phyloP scores from a whole-genome alignment of 1,140 invertebrate species.

The Pseudobourletiella spinata region DNA sequence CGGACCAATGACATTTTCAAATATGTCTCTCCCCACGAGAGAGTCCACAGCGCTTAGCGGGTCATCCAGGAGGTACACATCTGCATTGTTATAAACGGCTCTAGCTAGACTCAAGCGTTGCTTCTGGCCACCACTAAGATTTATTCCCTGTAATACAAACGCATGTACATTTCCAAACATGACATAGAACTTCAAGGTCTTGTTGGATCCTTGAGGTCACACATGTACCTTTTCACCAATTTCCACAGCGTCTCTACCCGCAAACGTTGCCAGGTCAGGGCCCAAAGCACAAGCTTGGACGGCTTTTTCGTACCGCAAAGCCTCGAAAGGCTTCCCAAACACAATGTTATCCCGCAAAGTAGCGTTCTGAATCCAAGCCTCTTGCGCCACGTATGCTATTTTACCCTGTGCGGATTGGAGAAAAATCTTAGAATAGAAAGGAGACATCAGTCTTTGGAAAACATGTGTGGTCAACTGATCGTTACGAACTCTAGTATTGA shows the following conservation, averaged over 20 bases:
- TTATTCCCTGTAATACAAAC: constrained; percentile 43
- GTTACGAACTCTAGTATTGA: constrained; percentile 36
- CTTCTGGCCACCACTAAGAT: constrained; percentile 56
- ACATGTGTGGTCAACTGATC: background rate
- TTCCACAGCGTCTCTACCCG: constrained; percentile 53
- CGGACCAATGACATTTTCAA: constrained; percentile 42
- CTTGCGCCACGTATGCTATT: constrained; percentile 47
- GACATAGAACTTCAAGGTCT: background rate
- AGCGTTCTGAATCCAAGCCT: constrained; percentile 49
- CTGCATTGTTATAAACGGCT: constrained; percentile 40
- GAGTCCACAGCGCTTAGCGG: constrained; percentile 52
- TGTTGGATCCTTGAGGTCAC: background rate
- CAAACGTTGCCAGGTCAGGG: constrained; percentile 49
- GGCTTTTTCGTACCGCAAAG: constrained; percentile 43
- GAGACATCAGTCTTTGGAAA: background rate
- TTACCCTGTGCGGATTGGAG: constrained; percentile 36
- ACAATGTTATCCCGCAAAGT: constrained; percentile 50
- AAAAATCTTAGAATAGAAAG: background rate
- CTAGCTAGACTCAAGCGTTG: constrained; percentile 50
- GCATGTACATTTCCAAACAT: constrained; percentile 15
- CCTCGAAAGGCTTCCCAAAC: constrained; percentile 45
- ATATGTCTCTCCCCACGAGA: constrained; percentile 47
- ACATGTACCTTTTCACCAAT: constrained; percentile 47
- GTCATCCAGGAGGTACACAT: constrained; percentile 54
- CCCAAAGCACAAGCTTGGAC: constrained; percentile 47